Percentiles rank a stretch among this genome's conserved stretches.
Conservation (phyloP, 2,113 vertebrate species). For the Spizaetus ornatus region DNA sequence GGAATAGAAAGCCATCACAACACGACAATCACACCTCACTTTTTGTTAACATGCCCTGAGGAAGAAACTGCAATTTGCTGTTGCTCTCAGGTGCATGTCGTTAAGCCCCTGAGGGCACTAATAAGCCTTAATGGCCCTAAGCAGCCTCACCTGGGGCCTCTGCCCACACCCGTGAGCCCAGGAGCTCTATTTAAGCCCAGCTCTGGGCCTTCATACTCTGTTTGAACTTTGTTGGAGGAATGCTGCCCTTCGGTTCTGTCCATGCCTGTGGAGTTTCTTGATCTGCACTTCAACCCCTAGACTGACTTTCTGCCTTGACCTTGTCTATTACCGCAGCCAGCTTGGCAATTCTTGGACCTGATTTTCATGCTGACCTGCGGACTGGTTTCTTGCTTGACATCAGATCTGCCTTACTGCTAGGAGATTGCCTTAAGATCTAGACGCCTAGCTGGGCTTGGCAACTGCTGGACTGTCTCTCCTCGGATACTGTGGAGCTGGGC, state of each 20-base stretch:
- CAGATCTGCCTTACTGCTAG: too few relatives aligned
- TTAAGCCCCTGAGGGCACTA: not conserved
- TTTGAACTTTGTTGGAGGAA: not conserved
- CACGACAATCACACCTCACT: not conserved
- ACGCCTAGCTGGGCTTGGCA: not conserved
- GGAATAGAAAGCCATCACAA: not conserved
- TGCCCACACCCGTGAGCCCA: not conserved
- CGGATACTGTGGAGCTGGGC: not conserved
- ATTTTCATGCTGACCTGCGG: not conserved
- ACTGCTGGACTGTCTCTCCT: not conserved
- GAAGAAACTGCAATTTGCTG: not conserved
- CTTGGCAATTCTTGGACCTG: not conserved
- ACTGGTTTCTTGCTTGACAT: not conserved
- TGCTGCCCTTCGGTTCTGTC: accelerated
- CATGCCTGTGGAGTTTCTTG: not conserved
- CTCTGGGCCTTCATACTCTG: accelerated
- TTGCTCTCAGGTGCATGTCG: not conserved
- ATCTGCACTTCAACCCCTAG: accelerated
- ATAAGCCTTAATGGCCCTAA: not conserved
- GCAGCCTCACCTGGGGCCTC: not conserved
- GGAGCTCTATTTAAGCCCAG: not conserved
- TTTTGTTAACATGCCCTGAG: not conserved
- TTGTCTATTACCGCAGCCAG: accelerated
- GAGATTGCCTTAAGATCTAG: not conserved
- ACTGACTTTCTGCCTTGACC: not conserved